Conservation (phyloP, 1,140 invertebrate species). For the Caerostris darwini region DNA sequence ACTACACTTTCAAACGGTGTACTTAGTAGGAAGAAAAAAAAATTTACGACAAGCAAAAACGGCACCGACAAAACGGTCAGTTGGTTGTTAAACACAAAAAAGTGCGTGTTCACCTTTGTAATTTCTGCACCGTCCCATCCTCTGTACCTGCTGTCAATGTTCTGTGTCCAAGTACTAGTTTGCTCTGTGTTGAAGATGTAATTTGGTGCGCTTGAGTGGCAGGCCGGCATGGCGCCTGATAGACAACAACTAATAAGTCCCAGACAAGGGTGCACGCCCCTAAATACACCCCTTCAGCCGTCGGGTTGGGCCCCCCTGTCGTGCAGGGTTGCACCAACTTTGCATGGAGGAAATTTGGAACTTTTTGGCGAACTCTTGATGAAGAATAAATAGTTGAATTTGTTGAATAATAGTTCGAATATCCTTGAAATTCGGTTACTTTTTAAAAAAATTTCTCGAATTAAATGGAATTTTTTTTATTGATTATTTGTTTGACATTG, state of each 20-base stretch:
- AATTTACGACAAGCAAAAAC: too few species aligned
- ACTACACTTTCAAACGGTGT: too few species aligned
- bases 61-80: too few species aligned
- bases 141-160: slow-evolving; percentile 29
- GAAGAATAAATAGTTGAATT: too few species aligned
- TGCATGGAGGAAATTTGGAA: not conserved
- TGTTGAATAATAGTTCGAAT: too few species aligned
- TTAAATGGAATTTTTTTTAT: too few species aligned
- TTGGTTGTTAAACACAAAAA: not conserved
- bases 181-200: slow-evolving; percentile 72
- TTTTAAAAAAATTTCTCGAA: too few species aligned
- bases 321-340: slow-evolving; percentile 44
- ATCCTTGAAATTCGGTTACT: too few species aligned
- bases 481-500: too few species aligned
- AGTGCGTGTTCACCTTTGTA: not conserved
- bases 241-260: slow-evolving; percentile 74
- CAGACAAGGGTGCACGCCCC: slow-evolving; percentile 68
- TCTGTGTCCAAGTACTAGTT: slow-evolving; percentile 19
- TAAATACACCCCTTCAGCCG: slow-evolving; percentile 70
- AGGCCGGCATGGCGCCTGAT: slow-evolving; percentile 72
- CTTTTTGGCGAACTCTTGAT: slow-evolving; percentile 24
- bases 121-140: slow-evolving; percentile 26
- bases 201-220: slow-evolving; percentile 60
- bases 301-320: not conserved
- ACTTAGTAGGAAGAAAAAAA: too few species aligned